Evolutionary conservation across 1,140 invertebrate genomes (phyloP).

Genomic region (Nymphalis io): DNA sequence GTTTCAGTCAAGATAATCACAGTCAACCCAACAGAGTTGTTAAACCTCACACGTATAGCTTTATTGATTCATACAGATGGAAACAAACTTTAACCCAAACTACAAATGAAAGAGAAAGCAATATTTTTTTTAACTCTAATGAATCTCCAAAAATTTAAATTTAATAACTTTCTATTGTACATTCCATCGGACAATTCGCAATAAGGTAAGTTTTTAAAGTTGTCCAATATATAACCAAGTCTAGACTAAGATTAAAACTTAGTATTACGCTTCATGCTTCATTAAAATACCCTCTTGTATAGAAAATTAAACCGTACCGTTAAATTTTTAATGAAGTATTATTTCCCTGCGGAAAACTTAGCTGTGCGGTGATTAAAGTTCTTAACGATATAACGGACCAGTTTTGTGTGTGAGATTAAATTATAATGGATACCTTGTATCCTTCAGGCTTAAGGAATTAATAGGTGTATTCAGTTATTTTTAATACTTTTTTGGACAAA

Average conservation of each 20-base stretch:
- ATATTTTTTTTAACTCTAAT: too few species aligned
- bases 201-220: not conserved
- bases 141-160: too few species aligned
- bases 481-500: too few species aligned
- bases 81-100: too few species aligned
- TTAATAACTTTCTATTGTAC: too few species aligned
- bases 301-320: constrained; percentile 39
- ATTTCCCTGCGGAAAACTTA: constrained; percentile 37
- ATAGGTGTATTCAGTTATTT: too few species aligned
- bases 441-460: not conserved
- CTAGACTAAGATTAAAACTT: constrained; percentile 36
- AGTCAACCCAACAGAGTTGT: too few species aligned
- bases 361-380: constrained; percentile 21
- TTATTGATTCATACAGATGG: too few species aligned
- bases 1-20: too few species aligned
- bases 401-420: constrained; percentile 13
- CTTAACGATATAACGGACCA: not conserved
- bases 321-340: constrained; percentile 49
- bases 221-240: not conserved
- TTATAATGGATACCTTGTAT: constrained; percentile 5
- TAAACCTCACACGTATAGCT: too few species aligned
- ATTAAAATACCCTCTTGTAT: constrained; percentile 49
- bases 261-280: constrained; percentile 40
- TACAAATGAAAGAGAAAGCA: too few species aligned
- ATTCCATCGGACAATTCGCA: not conserved